Base-by-base conservation (phyloP, 2,888 invertebrate species). In the Leptinotarsa haldemani region DNA sequence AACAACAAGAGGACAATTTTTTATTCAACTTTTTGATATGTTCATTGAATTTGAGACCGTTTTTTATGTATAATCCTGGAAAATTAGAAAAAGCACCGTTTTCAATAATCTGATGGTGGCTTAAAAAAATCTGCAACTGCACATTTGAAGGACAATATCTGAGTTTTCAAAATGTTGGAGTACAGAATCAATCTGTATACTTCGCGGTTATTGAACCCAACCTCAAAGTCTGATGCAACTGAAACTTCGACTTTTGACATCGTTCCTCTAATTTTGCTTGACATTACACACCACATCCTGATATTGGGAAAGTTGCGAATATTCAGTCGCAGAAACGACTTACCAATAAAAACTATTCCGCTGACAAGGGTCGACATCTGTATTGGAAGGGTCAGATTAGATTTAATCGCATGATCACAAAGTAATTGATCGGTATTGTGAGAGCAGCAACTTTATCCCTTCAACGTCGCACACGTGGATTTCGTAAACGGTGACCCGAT, bases 351-450 rank as follows among this genome's bases (percentile, higher is more conserved):
- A 84, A 82, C 81, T 78, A 77, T 78, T 78, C 76, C 77, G 79
- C 77, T 84, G 84, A 84, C 84, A 82, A 79, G 83, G 83, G 83
- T 83, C 81, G 80, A 81, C 80, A 77, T 79, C 78, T 82, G 81
- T 79, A 79, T 80, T 81, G 80, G 81, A 80, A 80, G 78, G 82
- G 80, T 78, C 78, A 82, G 84, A 85, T 85, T 84, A 85, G 80
- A 81, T 80, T 81, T 83, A 84, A 85, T 84, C 84, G 81, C 80
- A 80, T 80, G 83, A 84, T 85, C 84, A 81, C 80, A 82, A 83
- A 83, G 84, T 85, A 85, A 85, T 85, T 84, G 85, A 85, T 85
- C 84, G 82, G 82, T 82, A 84, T 84, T 85, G 84, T 84, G 80
- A 75, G 75, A 75, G 77, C 70, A 74, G 78, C 75, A 80, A 81